These are phyloP conservation scores for Apamea epomidion DNA, from an alignment of 2,888 invertebrate genomes.

Conservation along the genomic window DNA sequence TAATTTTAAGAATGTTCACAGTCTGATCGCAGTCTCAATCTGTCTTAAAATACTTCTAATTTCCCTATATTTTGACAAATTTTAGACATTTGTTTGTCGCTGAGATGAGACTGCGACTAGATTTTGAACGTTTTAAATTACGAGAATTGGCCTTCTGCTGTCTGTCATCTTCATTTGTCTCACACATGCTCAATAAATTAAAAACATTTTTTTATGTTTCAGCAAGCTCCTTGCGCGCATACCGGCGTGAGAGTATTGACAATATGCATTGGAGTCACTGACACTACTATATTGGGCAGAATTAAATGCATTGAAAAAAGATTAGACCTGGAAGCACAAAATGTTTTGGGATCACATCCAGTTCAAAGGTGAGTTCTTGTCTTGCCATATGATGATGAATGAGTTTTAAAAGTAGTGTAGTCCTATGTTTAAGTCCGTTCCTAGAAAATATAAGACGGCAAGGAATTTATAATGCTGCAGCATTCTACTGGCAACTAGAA, in stretches of 20 bases:
- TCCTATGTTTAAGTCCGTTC: neutral
- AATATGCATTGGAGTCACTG: slow-evolving; percentile 49
- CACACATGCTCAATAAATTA: neutral
- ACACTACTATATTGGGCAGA: slow-evolving; percentile 29
- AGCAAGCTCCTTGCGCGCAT: slow-evolving; percentile 34
- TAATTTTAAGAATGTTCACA: too few relatives aligned
- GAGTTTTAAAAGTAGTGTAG: neutral
- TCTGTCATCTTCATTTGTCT: neutral
- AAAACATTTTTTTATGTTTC: slow-evolving; percentile 3
- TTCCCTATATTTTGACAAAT: too few relatives aligned
- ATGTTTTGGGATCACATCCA: slow-evolving; percentile 22
- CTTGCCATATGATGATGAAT: neutral
- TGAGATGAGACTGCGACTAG: too few relatives aligned
- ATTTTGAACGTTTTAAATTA: too few relatives aligned
- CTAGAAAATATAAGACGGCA: neutral
- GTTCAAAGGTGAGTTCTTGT: slow-evolving; percentile 24
- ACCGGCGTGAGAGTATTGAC: slow-evolving; percentile 53
- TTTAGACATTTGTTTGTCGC: too few relatives aligned
- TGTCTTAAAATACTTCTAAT: too few relatives aligned
- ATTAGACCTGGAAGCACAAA: slow-evolving; percentile 17
- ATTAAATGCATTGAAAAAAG: slow-evolving; percentile 22
- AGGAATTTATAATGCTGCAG: neutral
- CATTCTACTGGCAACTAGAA: neutral
- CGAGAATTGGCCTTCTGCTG: too few relatives aligned
- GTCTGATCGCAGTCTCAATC: too few relatives aligned